Base-by-base conservation (phyloP, 2,797 vertebrate species). In the Thalassophryne amazonica region DNA sequence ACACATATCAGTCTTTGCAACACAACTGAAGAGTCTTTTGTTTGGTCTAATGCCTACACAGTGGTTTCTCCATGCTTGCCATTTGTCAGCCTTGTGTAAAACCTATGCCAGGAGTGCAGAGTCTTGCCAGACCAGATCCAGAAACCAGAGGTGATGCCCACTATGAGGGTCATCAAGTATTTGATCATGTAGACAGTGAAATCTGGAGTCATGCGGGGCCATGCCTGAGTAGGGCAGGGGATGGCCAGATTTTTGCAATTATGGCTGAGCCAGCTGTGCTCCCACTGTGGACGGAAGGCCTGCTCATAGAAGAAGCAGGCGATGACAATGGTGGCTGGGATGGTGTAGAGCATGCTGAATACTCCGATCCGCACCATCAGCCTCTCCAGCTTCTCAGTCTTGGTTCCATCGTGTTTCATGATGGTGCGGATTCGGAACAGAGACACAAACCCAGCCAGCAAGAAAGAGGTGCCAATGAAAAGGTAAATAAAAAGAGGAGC, bases 101-200 rank as follows among this genome's bases (percentile, higher is more conserved):
- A 98, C 82, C 95, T 98, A 29, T 91, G 92, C 96, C 96, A 98
- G 2, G 96, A 98, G 23, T 98, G 94, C 60, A 98, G 88, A n/a
- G 96, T 98, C 89, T 98, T 98, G 23, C 96, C 95, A 0, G 96
- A 98, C 96, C 96, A 98, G 89, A 98, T 98, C 96, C 96, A 98
- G 86, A 98, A 98, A 11, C 96, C 96, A 0, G 96, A 98, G 33
- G 96, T 98, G 91, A 98, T 98, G 63, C 96, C 95, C 60, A 98
- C 96, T 48, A 98, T 98, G 68, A 98, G 95, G 7, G 95, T 98
- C 96, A 98, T 98, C 81, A 98, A 94, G 82, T 98, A 98, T 84
- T 98, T 98, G 84, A 98, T 98, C 95, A 98, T 98, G 86, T 95
- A 97, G 86, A 98, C 96, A 0, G 96, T 98, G 87, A 98, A 98